Evolutionary conservation across 1,140 invertebrate species (phyloP), one percentile per base, ranked within the genome.

Genomic region (Drosophila albomicans): DNA sequence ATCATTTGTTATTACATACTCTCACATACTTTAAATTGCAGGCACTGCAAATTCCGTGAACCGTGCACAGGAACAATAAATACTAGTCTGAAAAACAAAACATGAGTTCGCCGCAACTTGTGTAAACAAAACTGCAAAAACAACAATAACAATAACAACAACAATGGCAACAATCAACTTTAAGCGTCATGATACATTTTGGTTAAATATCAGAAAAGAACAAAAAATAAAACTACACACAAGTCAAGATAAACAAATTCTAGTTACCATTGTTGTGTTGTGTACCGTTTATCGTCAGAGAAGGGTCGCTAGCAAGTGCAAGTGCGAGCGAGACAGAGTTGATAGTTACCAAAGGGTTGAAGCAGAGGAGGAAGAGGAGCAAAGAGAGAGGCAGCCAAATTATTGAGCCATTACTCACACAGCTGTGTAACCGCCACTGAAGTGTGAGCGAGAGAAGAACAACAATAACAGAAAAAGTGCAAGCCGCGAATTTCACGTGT

Each of bases 331-430:
- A 25, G 13, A 52, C 16, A 49, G 16, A 13, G 10, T n/a, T 51
- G 20, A 51, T 28, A 51, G 61, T 46, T 16, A 5, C 8, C 20
- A 11, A 15, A 57, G 52, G 25, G 38, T 20, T 49, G 57, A 20
- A 20, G 20, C 15, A 51, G 46, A 46, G 68, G 11, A 38, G 20
- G 8, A 32, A 35, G 28, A 5, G 11, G 15, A 16, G 30, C 25
- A 15, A 30, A 58, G 58, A 52, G 20, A 20, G 20, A 49, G 20
- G 80, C 46, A 87, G 72, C 70, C 84, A 84, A 87, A 87, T 87
- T 87, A 87, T 88, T 88, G 84, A 88, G 77, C 84, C 74, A 87
- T 90, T 89, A 88, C 81, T 89, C 85, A 88, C 70, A 41, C 75
- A 79, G 65, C 49, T 74, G 76, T 62, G 77, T 38, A 38, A 10